Conservation (phyloP, 2,888 invertebrate genomes). For the Ceramica pisi region DNA sequence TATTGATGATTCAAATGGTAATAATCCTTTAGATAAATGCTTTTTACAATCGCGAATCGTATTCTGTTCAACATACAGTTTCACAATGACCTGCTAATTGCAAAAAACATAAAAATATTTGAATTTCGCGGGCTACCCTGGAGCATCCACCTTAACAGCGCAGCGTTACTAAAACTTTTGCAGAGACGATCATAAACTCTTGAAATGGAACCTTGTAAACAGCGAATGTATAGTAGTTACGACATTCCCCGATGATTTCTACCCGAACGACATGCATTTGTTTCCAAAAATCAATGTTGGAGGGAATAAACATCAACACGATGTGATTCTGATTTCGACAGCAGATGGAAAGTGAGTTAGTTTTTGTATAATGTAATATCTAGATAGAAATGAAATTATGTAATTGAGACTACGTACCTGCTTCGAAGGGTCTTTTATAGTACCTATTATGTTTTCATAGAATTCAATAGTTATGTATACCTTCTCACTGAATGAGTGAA, state of each 20-base stretch:
- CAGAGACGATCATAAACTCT: slow-evolving; percentile 97
- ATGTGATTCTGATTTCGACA: slow-evolving; percentile 96
- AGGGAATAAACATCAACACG: slow-evolving; percentile 92
- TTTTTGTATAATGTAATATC: neutral
- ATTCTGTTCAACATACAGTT: too few relatives aligned
- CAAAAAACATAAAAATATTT: too few relatives aligned
- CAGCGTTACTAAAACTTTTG: slow-evolving; percentile 46
- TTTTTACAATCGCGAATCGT: too few relatives aligned
- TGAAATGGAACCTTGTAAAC: slow-evolving; percentile 96
- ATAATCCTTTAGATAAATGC: too few relatives aligned
- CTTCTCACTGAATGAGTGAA: neutral
- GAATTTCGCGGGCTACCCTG: too few relatives aligned
- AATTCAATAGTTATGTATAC: neutral
- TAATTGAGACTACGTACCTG: too few relatives aligned
- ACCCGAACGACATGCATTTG: slow-evolving; percentile 97
- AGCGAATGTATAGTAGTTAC: slow-evolving; percentile 94
- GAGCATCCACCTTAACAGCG: too few relatives aligned
- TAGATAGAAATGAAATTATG: too few relatives aligned
- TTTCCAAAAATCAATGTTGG: slow-evolving; percentile 93
- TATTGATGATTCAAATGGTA: too few relatives aligned
- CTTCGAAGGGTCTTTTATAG: too few relatives aligned
- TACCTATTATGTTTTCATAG: neutral
- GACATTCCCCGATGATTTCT: slow-evolving; percentile 95
- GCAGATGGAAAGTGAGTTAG: slow-evolving; percentile 94
- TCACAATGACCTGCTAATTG: too few relatives aligned